These are phyloP conservation scores for Neuroterus valhalla DNA, from an alignment of 1,140 invertebrate genomes.

Conservation along the genomic window DNA sequence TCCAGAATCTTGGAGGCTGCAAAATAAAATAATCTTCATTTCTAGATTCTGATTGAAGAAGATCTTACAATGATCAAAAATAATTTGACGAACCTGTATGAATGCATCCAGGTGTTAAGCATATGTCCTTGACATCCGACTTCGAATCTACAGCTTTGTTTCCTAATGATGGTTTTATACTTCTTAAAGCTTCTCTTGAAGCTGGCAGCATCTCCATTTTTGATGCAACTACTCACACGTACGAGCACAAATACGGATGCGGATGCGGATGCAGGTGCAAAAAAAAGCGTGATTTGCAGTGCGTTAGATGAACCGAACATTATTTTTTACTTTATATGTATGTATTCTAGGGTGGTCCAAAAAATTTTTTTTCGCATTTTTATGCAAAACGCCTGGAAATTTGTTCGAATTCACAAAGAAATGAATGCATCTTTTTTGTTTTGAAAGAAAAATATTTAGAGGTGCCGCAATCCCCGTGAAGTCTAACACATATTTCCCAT, in stretches of 20 bases:
- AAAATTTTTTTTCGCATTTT: too few relatives aligned
- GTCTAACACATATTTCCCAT: too few relatives aligned
- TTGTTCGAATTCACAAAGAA: too few relatives aligned
- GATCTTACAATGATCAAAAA: not conserved
- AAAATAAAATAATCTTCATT: too few relatives aligned
- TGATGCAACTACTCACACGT: slow-evolving; percentile 51
- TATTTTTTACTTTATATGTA: not conserved
- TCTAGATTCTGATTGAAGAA: too few relatives aligned
- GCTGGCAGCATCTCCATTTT: slow-evolving; percentile 67
- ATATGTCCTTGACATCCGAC: slow-evolving; percentile 69
- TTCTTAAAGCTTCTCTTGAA: slow-evolving; percentile 69
- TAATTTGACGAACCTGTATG: slow-evolving; percentile 76
- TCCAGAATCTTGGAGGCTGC: slow-evolving; percentile 75
- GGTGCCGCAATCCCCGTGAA: too few relatives aligned
- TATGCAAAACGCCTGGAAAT: too few relatives aligned
- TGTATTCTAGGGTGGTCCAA: not conserved
- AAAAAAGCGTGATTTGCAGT: slow-evolving; percentile 31
- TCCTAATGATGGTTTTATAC: slow-evolving; percentile 34
- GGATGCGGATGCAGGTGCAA: slow-evolving; percentile 49
- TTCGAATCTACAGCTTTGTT: slow-evolving; percentile 43
- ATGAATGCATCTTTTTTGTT: too few relatives aligned
- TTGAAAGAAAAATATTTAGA: too few relatives aligned
- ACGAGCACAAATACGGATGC: not conserved
- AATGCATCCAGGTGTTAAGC: slow-evolving; percentile 80
- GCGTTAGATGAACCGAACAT: slow-evolving; percentile 33